Evolutionary conservation across 2,888 invertebrate genomes (phyloP).

Genomic region (Spilosoma lubricipeda): DNA sequence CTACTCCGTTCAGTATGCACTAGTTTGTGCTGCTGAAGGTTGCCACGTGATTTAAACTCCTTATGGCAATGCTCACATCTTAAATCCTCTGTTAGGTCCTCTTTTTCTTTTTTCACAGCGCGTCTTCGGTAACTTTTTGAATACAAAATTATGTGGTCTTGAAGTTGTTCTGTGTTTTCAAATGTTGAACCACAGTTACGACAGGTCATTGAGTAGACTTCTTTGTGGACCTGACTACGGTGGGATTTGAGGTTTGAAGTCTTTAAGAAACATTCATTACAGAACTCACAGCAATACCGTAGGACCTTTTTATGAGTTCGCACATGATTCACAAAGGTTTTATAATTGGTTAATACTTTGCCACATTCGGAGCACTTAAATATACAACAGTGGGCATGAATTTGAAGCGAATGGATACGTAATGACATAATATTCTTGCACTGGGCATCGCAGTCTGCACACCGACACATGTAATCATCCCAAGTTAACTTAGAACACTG

Average conservation of each 20-base stretch:
- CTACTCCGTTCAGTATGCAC: constrained; percentile 79
- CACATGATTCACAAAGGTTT: constrained; percentile 72
- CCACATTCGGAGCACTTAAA: constrained; percentile 78
- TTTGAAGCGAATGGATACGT: constrained; percentile 75
- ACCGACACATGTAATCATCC: constrained; percentile 76
- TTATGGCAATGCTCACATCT: constrained; percentile 76
- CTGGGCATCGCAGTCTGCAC: constrained; percentile 76
- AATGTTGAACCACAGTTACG: constrained; percentile 72
- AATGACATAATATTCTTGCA: constrained; percentile 74
- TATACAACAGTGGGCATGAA: constrained; percentile 71
- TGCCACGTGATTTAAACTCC: constrained; percentile 76
- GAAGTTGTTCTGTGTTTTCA: constrained; percentile 65
- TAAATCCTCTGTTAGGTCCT: constrained; percentile 52
- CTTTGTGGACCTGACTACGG: constrained; percentile 57
- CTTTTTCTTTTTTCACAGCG: constrained; percentile 53
- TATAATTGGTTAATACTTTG: constrained; percentile 66
- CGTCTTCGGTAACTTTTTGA: constrained; percentile 61
- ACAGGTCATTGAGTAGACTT: constrained; percentile 60
- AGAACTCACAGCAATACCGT: constrained; percentile 75
- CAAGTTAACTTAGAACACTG: constrained; percentile 57
- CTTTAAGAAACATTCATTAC: constrained; percentile 67
- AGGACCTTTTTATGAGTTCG: constrained; percentile 71
- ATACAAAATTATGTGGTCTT: constrained; percentile 72
- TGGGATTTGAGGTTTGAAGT: constrained; percentile 68
- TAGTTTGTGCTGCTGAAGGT: constrained; percentile 73